Conservation (phyloP, 35 echinoderm and acorn worm genomes). For the Diadema setosum region DNA sequence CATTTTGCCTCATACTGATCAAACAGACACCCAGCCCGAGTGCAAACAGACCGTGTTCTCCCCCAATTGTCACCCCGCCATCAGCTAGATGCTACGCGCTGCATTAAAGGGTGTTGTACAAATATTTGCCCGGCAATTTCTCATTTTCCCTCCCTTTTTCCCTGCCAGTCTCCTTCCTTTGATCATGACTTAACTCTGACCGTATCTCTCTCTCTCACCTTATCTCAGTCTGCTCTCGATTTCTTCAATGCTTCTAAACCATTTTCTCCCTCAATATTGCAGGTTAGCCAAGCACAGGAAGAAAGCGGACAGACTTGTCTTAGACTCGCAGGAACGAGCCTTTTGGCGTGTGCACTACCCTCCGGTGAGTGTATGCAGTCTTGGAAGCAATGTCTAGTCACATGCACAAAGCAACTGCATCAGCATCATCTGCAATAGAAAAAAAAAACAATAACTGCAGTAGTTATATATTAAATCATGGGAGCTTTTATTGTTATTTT, state of each 20-base stretch:
- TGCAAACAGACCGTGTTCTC: too few relatives aligned
- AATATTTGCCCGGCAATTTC: neutral
- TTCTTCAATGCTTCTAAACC: neutral
- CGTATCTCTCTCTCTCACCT: neutral
- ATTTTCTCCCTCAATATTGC: neutral
- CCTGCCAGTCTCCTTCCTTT: neutral
- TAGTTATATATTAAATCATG: too few relatives aligned
- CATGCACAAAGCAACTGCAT: too few relatives aligned
- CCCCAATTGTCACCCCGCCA: too few relatives aligned
- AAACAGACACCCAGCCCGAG: too few relatives aligned
- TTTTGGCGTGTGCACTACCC: conserved; percentile 90
- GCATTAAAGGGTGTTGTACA: too few relatives aligned
- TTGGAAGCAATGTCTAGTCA: too few relatives aligned
- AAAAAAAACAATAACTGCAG: too few relatives aligned
- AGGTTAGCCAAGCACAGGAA: conserved; percentile 95
- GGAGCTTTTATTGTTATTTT: too few relatives aligned
- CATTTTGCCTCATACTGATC: too few relatives aligned
- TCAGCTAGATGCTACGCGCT: too few relatives aligned
- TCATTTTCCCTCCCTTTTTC: neutral
- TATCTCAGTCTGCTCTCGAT: neutral
- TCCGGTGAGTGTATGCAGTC: conserved; percentile 67
- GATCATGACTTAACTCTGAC: neutral
- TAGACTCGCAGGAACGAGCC: conserved; percentile 83
- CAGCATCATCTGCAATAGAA: too few relatives aligned
- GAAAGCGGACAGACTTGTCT: conserved; percentile 85